These are phyloP conservation scores for Serranus cabrilla DNA, from an alignment of 2,797 vertebrate genomes.

Conservation along the genomic window DNA sequence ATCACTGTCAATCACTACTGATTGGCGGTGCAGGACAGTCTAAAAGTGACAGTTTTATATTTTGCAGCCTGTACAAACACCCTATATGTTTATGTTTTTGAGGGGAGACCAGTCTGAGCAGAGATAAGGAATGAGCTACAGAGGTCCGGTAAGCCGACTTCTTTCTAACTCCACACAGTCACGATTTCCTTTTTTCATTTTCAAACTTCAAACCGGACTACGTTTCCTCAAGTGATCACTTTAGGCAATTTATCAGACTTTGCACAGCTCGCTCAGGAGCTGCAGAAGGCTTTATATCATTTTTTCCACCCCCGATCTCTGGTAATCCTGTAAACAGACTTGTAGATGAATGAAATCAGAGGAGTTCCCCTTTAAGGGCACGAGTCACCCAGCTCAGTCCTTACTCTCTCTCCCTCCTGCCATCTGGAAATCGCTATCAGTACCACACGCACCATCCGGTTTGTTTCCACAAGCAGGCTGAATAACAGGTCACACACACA, in stretches of 20 bases:
- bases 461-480: neutral
- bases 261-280: neutral
- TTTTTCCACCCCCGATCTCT: neutral
- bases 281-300: neutral
- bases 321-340: neutral
- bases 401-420: neutral
- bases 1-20: too few species aligned
- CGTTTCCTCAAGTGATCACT: neutral
- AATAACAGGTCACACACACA: slow-evolving; percentile 1
- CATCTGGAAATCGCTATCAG: neutral
- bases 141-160: neutral
- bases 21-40: too few species aligned
- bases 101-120: too few species aligned
- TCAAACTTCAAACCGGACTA: slow-evolving; percentile 6
- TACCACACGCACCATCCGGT: neutral
- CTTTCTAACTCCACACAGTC: neutral
- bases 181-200: slow-evolving; percentile 10
- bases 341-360: slow-evolving; percentile 1
- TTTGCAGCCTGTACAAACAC: too few species aligned
- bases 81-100: too few species aligned
- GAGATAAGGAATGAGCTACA: neutral
- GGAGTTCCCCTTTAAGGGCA: slow-evolving; percentile 8
- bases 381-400: neutral
- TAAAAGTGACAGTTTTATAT: too few species aligned
- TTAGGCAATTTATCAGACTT: slow-evolving; percentile 1